These are phyloP conservation scores for Tipula confusa DNA, from an alignment of 2,888 invertebrate species.

Conservation along the genomic window DNA sequence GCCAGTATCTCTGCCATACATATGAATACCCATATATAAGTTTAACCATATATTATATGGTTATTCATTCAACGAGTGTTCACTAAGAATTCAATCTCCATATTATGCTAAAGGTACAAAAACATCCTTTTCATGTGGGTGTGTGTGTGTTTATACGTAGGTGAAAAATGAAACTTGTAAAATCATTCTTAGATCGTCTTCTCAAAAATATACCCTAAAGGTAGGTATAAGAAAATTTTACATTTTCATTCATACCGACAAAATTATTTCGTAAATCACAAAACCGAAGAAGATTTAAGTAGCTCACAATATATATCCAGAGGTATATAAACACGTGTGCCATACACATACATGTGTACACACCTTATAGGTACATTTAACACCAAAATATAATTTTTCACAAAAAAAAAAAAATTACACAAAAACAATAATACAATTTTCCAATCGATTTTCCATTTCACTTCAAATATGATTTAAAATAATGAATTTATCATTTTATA, in stretches of 20 bases:
- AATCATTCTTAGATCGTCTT: neutral
- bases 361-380: too few species aligned
- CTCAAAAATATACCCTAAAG: neutral
- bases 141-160: neutral
- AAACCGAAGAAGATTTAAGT: neutral
- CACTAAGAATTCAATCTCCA: neutral
- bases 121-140: neutral
- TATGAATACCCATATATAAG: neutral
- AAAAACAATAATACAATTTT: neutral
- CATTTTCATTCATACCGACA: neutral
- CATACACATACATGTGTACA: neutral
- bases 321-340: neutral
- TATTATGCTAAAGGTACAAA: neutral
- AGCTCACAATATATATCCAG: neutral
- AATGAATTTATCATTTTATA: neutral
- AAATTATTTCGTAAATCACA: neutral
- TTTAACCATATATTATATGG: neutral
- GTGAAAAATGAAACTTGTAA: slow-evolving; percentile 12
- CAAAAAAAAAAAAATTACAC: neutral
- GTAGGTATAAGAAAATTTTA: neutral
- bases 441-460: slow-evolving; percentile 5
- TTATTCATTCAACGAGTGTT: slow-evolving; percentile 12
- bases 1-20: neutral
- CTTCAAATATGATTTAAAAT: neutral
- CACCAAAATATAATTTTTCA: neutral